phyloP scores from a whole-genome alignment of 2,797 vertebrate species.

The Ctenochaetus hawaiiensis region DNA sequence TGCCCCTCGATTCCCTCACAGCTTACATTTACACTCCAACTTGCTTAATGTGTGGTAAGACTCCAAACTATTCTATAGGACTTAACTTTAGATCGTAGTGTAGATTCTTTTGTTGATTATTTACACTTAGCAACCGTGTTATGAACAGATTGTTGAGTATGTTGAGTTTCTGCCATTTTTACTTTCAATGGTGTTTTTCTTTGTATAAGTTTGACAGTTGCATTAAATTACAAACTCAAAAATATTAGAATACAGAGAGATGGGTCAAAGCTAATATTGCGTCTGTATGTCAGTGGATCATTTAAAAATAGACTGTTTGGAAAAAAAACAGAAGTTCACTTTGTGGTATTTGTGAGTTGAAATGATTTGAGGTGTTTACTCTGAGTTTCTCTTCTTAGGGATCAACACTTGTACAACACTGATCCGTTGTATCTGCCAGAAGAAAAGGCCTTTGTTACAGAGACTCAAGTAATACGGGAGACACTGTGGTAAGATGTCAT shows the following conservation, averaged over 20 bases:
- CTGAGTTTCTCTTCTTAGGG: conserved; percentile 82
- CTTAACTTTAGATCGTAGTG: background rate
- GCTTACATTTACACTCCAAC: conserved; percentile 95
- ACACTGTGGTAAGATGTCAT: conserved; percentile 91
- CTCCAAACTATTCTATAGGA: background rate
- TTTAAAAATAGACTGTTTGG: background rate
- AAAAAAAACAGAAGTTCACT: background rate
- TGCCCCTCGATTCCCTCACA: conserved; percentile 90
- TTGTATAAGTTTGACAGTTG: too few species aligned
- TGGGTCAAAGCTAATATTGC: background rate
- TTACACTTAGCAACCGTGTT: background rate
- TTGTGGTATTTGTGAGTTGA: conserved; percentile 1
- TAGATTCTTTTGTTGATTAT: background rate
- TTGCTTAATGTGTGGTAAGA: conserved; percentile 94
- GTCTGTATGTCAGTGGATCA: background rate
- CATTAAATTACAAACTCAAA: background rate
- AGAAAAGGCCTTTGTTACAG: conserved; percentile 93
- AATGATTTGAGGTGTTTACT: conserved; percentile 15
- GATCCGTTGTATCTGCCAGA: conserved; percentile 94
- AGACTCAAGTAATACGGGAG: conserved; percentile 96
- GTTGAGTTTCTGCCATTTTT: too few species aligned
- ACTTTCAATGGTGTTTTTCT: too few species aligned
- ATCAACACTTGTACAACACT: conserved; percentile 94
- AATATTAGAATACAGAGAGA: background rate
- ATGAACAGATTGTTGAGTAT: too few species aligned